A percentile compares a stretch with the other conserved stretches of the same genome.
These are phyloP conservation scores for Pseudococcus jackbeardsleyi DNA, from an alignment of 2,888 invertebrate genomes.

Conservation along the genomic window DNA sequence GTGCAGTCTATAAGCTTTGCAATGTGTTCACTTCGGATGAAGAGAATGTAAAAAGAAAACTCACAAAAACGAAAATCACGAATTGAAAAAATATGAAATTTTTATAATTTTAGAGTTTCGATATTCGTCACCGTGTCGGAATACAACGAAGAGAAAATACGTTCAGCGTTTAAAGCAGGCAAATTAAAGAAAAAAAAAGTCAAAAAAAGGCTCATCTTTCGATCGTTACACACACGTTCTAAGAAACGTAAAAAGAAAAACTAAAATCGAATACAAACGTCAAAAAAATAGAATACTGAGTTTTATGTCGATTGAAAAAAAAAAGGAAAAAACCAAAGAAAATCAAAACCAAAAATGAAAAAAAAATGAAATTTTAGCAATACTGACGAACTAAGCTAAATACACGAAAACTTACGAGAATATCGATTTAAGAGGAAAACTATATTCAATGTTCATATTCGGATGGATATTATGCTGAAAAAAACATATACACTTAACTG, in stretches of 20 bases:
- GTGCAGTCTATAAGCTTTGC: constrained; percentile 12
- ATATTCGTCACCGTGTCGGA: background rate
- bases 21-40: background rate
- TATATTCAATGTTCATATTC: constrained; percentile 48
- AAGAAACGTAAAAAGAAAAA: background rate
- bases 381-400: constrained; percentile 55
- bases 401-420: constrained; percentile 55
- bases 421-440: constrained; percentile 52
- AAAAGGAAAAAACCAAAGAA: constrained; percentile 12
- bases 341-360: constrained; percentile 16
- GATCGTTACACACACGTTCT: constrained; percentile 53
- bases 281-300: constrained; percentile 32
- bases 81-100: background rate
- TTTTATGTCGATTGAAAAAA: constrained; percentile 42
- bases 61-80: background rate
- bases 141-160: constrained; percentile 23
- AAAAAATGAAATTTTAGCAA: constrained; percentile 47
- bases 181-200: constrained; percentile 28
- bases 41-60: background rate
- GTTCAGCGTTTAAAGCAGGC: constrained; percentile 41
- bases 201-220: constrained; percentile 22
- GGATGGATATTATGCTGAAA: constrained; percentile 54
- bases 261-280: constrained; percentile 38
- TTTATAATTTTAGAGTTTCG: background rate
- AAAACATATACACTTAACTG: constrained; percentile 51